Base-by-base conservation (phyloP, 2,888 invertebrate species). In the Acanthococcus lagerstroemiae region DNA sequence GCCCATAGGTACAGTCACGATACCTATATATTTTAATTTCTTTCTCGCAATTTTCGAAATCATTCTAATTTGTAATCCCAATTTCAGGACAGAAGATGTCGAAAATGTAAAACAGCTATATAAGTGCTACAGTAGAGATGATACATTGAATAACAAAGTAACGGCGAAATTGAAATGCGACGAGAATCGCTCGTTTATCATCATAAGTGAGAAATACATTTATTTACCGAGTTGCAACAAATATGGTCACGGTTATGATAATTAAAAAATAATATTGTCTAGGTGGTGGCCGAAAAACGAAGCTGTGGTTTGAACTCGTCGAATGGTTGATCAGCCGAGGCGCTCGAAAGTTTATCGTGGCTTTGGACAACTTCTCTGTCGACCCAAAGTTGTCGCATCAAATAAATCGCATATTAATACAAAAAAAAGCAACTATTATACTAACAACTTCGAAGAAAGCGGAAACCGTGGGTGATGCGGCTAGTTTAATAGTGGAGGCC, bases 261-360 rank as follows among this genome's bases (percentile, higher is more conserved):
- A n/a, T n/a, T n/a, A n/a, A n/a, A n/a, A n/a, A n/a, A n/a, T n/a
- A n/a, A n/a, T n/a, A n/a, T n/a, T n/a, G n/a, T n/a, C n/a, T n/a
- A n/a, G 61, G 61, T 27, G 37, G 22, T 5, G 22, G 57, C 46
- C 55, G 46, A 25, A 46, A 45, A 26, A 67, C 24, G 17, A 55
- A 63, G 3, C 55, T 63, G 4, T 69, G 67, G 67, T 56, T 67
- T 27, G 67, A 52, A 44, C 27, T 68, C 21, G 22, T 67, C 22
- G 68, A 69, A 61, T 68, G 68, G 68, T 22, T 69, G 25, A 67
- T 65, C 2, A 63, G 45, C 26, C 25, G 67, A 44, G 68, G 69
- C 9, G 68, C 65, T 3, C 22, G 63, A 0, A 68, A 68, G 45
- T 48, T 68, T 44, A 24, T 69, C 9, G 58, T 69, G 4, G 67